Conservation (phyloP, 2,797 vertebrate genomes). For the Lophotriccus pileatus region DNA sequence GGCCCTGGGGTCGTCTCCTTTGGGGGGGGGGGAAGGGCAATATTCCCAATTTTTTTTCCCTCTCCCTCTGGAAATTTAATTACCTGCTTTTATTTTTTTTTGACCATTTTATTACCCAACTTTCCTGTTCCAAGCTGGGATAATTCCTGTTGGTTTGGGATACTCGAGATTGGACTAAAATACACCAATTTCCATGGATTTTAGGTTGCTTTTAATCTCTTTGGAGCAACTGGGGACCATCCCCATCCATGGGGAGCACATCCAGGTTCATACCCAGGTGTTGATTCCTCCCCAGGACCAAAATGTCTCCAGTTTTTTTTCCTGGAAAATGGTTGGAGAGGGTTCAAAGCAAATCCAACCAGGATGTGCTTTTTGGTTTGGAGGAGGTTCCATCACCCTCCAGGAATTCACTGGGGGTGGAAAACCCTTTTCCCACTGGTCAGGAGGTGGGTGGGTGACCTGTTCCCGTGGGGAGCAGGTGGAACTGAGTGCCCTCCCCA, state of each 20-base stretch:
- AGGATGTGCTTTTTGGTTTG: too few species aligned
- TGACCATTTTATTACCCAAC: accelerated
- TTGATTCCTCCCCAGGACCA: background rate
- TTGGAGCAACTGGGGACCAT: background rate
- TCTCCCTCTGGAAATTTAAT: accelerated
- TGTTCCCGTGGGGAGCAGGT: background rate
- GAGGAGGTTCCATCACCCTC: background rate
- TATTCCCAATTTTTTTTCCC: background rate
- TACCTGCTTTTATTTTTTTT: background rate
- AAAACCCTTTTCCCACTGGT: background rate
- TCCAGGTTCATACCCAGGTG: too few species aligned
- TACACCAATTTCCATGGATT: background rate
- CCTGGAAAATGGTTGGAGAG: background rate
- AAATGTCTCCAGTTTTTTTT: background rate
- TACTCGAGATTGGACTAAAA: background rate
- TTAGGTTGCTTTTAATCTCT: background rate
- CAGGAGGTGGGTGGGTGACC: background rate
- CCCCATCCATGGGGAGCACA: too few species aligned
- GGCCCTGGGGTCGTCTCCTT: background rate
- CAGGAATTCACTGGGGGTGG: background rate
- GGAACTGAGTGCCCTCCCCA: background rate
- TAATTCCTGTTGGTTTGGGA: background rate
- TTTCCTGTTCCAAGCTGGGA: background rate
- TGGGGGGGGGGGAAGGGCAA: background rate
- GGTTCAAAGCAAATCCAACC: background rate